phyloP scores from a whole-genome alignment of 2,888 invertebrate genomes.

The Agonopterix heracliana region DNA sequence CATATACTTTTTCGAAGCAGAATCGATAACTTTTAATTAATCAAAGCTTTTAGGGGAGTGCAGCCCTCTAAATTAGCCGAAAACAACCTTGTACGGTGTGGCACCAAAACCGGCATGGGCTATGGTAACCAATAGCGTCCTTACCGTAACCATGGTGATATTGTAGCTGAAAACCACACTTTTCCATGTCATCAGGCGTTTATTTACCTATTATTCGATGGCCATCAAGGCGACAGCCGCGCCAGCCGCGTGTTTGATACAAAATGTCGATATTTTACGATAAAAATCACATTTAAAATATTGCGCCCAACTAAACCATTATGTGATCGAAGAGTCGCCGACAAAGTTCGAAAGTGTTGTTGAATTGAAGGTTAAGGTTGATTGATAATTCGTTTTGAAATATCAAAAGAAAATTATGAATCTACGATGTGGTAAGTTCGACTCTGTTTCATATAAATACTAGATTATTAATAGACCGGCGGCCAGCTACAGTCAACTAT shows the following conservation, averaged over 20 bases:
- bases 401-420: slow-evolving; percentile 20
- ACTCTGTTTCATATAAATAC: background rate
- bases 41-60: slow-evolving; percentile 10
- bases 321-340: background rate
- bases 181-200: slow-evolving; percentile 35
- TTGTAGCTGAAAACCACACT: slow-evolving; percentile 23
- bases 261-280: slow-evolving; percentile 23
- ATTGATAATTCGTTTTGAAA: slow-evolving; percentile 24
- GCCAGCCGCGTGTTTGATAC: slow-evolving; percentile 27
- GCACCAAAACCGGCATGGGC: slow-evolving; percentile 25
- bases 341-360: background rate
- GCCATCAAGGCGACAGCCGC: slow-evolving; percentile 35
- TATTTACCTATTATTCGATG: slow-evolving; percentile 55
- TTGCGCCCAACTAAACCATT: slow-evolving; percentile 7
- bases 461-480: too few relatives aligned
- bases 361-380: slow-evolving; percentile 28
- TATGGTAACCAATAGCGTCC: slow-evolving; percentile 47
- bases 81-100: slow-evolving; percentile 42
- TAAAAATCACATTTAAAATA: slow-evolving; percentile 18
- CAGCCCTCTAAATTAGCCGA: slow-evolving; percentile 17
- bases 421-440: slow-evolving; percentile 27
- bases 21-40: too few relatives aligned
- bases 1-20: too few relatives aligned
- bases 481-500: too few relatives aligned
- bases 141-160: slow-evolving; percentile 48